Evolutionary conservation across 64 coral and sea anemone species (phyloP).

Genomic region (Porites australiensis): DNA sequence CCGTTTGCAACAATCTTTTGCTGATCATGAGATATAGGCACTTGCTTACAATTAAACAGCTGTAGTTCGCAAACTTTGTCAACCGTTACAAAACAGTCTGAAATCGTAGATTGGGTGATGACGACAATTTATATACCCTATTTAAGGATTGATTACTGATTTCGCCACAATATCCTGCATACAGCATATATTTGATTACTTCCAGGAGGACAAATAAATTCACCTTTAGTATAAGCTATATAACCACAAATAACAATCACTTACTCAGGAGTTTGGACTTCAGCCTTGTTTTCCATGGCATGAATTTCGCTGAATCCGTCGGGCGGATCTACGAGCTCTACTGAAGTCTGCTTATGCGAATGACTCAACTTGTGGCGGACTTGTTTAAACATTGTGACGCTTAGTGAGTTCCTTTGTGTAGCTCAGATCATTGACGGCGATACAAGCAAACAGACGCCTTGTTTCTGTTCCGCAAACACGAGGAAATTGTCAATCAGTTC

Average conservation of each 20-base stretch:
- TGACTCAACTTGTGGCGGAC: constrained; percentile 10
- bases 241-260: not conserved
- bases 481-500: constrained; percentile 5
- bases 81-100: too few relatives aligned
- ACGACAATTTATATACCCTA: too few relatives aligned
- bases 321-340: constrained; percentile 1
- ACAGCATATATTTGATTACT: too few relatives aligned
- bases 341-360: constrained; percentile 26
- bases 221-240: too few relatives aligned
- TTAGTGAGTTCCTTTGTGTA: not conserved
- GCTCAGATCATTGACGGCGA: not conserved
- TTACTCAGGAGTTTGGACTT: not conserved
- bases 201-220: too few relatives aligned
- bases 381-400: constrained; percentile 42
- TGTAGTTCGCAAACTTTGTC: too few relatives aligned
- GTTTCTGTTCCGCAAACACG: not conserved
- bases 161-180: too few relatives aligned
- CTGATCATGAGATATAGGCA: too few relatives aligned
- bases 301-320: not conserved
- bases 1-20: too few relatives aligned
- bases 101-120: too few relatives aligned
- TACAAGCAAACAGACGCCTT: constrained; percentile 30
- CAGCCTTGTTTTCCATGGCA: not conserved
- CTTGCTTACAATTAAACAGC: too few relatives aligned
- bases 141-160: too few relatives aligned